These are phyloP conservation scores for Caracal caracal DNA, from an alignment of 2,113 vertebrate species.

Conservation along the genomic window DNA sequence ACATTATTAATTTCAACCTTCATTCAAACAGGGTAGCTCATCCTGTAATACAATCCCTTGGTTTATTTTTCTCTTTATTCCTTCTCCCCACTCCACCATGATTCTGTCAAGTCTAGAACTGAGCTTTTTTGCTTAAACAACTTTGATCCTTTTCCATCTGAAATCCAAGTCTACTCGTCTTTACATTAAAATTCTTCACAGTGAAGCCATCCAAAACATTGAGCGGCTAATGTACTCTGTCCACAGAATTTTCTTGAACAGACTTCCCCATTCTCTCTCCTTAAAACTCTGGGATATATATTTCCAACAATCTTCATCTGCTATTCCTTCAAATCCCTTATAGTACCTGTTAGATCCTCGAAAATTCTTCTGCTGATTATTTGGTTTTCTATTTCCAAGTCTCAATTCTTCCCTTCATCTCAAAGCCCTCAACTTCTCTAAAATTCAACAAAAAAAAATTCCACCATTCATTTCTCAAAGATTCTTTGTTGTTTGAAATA, in stretches of 20 bases:
- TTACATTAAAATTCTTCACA: constrained; percentile 24
- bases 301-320: not conserved
- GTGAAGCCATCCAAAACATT: not conserved
- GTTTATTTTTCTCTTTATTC: not conserved
- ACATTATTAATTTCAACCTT: not conserved
- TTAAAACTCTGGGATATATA: not conserved
- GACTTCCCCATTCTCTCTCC: not conserved
- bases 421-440: not conserved
- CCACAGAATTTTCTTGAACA: constrained; percentile 11
- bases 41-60: not conserved
- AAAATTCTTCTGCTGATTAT: not conserved
- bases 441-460: not conserved
- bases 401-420: not conserved
- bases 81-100: not conserved
- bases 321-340: not conserved
- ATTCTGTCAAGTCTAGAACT: not conserved
- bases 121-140: not conserved
- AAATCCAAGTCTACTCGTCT: not conserved
- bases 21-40: not conserved
- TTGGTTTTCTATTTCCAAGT: not conserved
- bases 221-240: not conserved
- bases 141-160: not conserved
- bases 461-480: not conserved
- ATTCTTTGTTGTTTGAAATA: not conserved
- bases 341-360: not conserved